Conservation (phyloP, 2,888 invertebrate species). For the Danaus chrysippus region DNA sequence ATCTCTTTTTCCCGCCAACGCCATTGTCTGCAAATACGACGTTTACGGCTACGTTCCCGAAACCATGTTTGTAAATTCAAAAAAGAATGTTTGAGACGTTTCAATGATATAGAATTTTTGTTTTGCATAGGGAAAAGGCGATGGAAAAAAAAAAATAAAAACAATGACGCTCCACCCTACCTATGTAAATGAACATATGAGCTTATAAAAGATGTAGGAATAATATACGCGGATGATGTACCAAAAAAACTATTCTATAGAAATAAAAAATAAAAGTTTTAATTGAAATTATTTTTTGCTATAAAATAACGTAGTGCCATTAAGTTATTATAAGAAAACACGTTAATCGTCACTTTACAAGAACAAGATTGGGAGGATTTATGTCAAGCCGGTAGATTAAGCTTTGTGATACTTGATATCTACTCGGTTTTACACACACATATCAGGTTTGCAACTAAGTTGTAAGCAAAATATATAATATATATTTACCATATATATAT, state of each 20-base stretch:
- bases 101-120: slow-evolving; percentile 51
- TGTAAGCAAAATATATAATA: too few relatives aligned
- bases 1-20: slow-evolving; percentile 58
- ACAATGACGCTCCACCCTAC: slow-evolving; percentile 5
- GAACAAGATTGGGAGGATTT: slow-evolving; percentile 34
- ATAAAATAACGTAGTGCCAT: too few relatives aligned
- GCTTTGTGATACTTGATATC: slow-evolving; percentile 30
- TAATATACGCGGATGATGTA: background rate
- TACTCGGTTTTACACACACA: slow-evolving; percentile 16
- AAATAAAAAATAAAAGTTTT: background rate
- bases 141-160: slow-evolving; percentile 29
- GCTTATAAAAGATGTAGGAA: background rate
- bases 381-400: slow-evolving; percentile 27
- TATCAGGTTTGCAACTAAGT: too few relatives aligned
- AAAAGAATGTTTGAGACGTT: slow-evolving; percentile 51
- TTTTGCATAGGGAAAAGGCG: slow-evolving; percentile 45
- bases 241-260: too few relatives aligned
- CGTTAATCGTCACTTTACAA: slow-evolving; percentile 36
- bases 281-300: background rate
- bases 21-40: slow-evolving; percentile 72
- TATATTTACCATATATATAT: too few relatives aligned
- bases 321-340: slow-evolving; percentile 39
- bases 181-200: background rate
- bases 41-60: slow-evolving; percentile 58
- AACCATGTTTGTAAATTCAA: slow-evolving; percentile 49